Evolutionary conservation across 1,140 invertebrate genomes (phyloP).

Genomic region (Riptortus pedestris): DNA sequence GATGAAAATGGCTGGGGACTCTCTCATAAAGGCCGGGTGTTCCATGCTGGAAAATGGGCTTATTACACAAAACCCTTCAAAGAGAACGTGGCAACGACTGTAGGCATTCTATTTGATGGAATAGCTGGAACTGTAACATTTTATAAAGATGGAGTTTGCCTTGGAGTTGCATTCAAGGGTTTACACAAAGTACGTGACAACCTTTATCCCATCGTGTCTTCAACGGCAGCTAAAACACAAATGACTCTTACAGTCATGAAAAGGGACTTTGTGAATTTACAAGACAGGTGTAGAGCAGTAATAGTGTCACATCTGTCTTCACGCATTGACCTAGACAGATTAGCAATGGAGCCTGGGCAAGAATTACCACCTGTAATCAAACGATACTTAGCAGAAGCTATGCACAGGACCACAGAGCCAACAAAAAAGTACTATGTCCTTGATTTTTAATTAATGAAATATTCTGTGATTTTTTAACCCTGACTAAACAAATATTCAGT

Average conservation of each 20-base stretch:
- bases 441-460: conserved; percentile 15
- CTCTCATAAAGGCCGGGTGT: conserved; percentile 60
- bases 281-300: conserved; percentile 50
- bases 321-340: conserved; percentile 38
- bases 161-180: conserved; percentile 46
- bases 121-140: conserved; percentile 57
- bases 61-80: conserved; percentile 56
- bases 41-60: conserved; percentile 51
- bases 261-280: conserved; percentile 53
- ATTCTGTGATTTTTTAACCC: conserved; percentile 6
- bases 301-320: conserved; percentile 41
- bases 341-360: conserved; percentile 35
- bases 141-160: conserved; percentile 55
- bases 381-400: conserved; percentile 41
- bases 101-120: conserved; percentile 58
- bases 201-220: conserved; percentile 58
- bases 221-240: conserved; percentile 64
- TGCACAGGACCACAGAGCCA: conserved; percentile 26
- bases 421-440: conserved; percentile 22
- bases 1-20: conserved; percentile 60
- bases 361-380: conserved; percentile 38
- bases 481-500: not conserved
- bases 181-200: conserved; percentile 46
- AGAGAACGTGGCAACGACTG: conserved; percentile 54
- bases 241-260: conserved; percentile 49